Conservation (phyloP, 2,888 invertebrate genomes). For the Ischnura elegans region DNA sequence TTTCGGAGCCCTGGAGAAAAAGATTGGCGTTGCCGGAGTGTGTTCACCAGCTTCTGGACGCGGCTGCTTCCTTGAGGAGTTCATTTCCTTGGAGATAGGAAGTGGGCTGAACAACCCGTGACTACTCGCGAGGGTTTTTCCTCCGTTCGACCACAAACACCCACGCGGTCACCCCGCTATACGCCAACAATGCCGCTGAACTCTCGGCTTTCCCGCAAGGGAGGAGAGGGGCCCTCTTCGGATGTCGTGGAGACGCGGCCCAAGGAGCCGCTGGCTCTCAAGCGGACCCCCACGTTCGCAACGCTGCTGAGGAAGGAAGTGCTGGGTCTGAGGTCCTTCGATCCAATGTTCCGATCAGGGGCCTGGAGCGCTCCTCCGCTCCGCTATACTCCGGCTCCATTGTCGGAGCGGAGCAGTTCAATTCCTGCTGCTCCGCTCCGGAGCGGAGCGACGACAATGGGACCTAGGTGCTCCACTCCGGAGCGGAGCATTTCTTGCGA, state of each 20-base stretch:
- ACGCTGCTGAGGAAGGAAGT: conserved; percentile 61
- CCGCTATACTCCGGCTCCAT: conserved; percentile 69
- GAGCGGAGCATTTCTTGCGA: too few species aligned
- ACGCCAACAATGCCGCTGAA: background rate
- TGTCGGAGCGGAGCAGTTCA: too few species aligned
- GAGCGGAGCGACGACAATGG: too few species aligned
- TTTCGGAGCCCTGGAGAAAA: too few species aligned
- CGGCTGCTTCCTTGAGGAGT: background rate
- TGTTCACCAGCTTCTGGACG: background rate
- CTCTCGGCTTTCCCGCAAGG: background rate
- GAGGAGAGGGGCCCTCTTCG: background rate
- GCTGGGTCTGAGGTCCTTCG: conserved; percentile 61
- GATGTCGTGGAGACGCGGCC: background rate
- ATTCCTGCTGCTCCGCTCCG: too few species aligned
- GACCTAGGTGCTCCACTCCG: too few species aligned
- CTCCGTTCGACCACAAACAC: too few species aligned
- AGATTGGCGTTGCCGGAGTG: too few species aligned
- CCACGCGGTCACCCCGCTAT: background rate
- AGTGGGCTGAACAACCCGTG: background rate
- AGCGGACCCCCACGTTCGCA: conserved; percentile 70
- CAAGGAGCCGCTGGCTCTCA: conserved; percentile 33
- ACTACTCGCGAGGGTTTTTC: background rate
- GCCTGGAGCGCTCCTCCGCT: too few species aligned
- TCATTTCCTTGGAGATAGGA: background rate
- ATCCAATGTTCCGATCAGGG: conserved; percentile 69